Conservation (phyloP, 2,797 vertebrate genomes). For the Siniperca scherzeri region DNA sequence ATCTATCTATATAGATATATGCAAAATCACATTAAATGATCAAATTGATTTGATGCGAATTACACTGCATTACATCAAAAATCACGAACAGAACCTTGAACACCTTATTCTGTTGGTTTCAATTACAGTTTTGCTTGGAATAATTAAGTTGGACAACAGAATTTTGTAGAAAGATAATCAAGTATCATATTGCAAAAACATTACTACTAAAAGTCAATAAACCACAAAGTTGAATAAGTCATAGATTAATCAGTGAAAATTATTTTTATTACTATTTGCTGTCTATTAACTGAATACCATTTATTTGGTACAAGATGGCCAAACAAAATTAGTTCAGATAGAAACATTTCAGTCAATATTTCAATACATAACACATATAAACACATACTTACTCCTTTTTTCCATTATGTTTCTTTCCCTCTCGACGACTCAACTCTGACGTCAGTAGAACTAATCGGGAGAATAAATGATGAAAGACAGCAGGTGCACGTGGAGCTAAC, state of each 20-base stretch:
- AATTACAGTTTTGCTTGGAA: neutral
- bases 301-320: neutral
- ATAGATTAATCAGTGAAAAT: neutral
- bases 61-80: neutral
- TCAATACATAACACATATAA: neutral
- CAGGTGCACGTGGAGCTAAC: constrained; percentile 28
- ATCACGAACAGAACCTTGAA: neutral
- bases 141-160: neutral
- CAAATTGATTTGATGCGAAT: neutral
- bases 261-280: neutral
- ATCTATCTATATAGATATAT: no score
- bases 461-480: constrained; percentile 40
- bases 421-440: neutral
- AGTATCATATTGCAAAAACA: neutral
- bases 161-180: neutral
- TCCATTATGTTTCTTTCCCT: neutral
- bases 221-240: neutral
- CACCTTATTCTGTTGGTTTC: neutral
- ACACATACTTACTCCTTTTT: neutral
- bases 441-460: constrained; percentile 19
- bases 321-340: neutral
- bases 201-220: neutral
- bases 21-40: neutral
- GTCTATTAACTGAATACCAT: neutral
- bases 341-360: neutral